Evolutionary conservation across 1,140 invertebrate genomes (phyloP).

Genomic region (Drosophila hydei): DNA sequence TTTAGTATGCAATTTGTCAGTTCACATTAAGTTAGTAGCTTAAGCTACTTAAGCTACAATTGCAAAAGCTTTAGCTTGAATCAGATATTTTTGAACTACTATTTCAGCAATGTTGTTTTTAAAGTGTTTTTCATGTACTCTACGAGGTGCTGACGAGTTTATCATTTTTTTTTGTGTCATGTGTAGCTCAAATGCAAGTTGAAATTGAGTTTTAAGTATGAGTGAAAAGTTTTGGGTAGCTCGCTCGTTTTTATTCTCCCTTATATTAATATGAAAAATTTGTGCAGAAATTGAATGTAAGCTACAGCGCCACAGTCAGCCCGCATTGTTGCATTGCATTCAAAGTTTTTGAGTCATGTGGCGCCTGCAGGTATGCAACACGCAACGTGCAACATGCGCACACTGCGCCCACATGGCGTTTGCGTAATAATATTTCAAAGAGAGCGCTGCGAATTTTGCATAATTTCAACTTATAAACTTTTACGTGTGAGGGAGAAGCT

Average conservation of each 20-base stretch:
- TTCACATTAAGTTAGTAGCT: too few species aligned
- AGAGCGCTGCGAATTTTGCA: constrained; percentile 62
- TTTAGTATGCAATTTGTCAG: too few species aligned
- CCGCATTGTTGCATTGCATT: constrained; percentile 49
- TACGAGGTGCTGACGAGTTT: constrained; percentile 15
- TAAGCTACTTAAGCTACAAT: too few species aligned
- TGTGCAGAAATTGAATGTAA: constrained; percentile 71
- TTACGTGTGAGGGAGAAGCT: constrained; percentile 27
- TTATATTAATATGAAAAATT: constrained; percentile 61
- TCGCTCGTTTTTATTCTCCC: constrained; percentile 23
- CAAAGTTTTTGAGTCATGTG: constrained; percentile 61
- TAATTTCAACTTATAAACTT: constrained; percentile 78
- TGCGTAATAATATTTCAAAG: constrained; percentile 71
- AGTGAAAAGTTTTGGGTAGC: constrained; percentile 38
- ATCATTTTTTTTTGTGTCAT: constrained; percentile 4
- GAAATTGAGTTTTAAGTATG: constrained; percentile 54
- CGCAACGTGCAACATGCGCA: constrained; percentile 45
- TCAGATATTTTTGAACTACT: neutral
- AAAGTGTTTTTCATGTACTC: neutral
- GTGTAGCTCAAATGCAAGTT: constrained; percentile 7
- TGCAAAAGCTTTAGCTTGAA: too few species aligned
- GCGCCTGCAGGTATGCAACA: constrained; percentile 52
- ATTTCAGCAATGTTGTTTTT: too few species aligned
- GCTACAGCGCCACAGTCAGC: constrained; percentile 56
- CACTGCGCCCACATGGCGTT: constrained; percentile 61